Base-by-base conservation (phyloP, 64 coral and sea anemone genomes). In the Montipora sp. region DNA sequence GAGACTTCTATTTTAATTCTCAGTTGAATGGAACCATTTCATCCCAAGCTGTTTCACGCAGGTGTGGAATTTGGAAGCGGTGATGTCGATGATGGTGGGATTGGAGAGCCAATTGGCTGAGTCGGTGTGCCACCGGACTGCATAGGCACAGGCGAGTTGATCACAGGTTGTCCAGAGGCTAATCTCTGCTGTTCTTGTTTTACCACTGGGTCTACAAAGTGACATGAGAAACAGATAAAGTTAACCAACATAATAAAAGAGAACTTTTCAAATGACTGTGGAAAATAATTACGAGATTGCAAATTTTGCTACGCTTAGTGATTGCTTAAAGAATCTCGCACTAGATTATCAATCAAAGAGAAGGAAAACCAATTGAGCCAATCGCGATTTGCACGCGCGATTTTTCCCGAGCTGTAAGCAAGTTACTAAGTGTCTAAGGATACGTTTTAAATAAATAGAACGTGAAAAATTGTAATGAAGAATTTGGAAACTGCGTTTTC, bases 51-150 rank as follows among this genome's bases (percentile, higher is more conserved):
- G 61, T 44, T 48, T 94, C 89, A 97, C 78, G 95, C 91, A 14
- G 95, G 95, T 18, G 95, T 97, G 44, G 95, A 97, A 77, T 97
- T 97, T 15, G 95, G 95, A 18, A 97, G 83, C 1, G 95, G 95
- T 8, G 95, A 94, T 5, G 76, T 90, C 21, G 95, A 92, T 1
- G 95, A 88, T 16, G 92, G 58, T 51, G 90, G 93, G 0, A 93
- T 78, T 11, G 95, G 93, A 2, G 95, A 91, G 22, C 88, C 95
- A 87, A 96, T 93, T 61, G 86, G 95, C 75, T 97, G 95, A 24
- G 89, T 85, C 13, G 95, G 87, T 8, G 92, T 91, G 47, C 87
- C 87, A 46, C 82, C 65, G 75, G 77, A 94, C 78, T 63, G 80
- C 81, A 94, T 94, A 16, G 89, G 92, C 47, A 85, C 94, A 71